Evolutionary conservation across 2,113 vertebrate genomes (phyloP).

Genomic region (Amazona guildingii): DNA sequence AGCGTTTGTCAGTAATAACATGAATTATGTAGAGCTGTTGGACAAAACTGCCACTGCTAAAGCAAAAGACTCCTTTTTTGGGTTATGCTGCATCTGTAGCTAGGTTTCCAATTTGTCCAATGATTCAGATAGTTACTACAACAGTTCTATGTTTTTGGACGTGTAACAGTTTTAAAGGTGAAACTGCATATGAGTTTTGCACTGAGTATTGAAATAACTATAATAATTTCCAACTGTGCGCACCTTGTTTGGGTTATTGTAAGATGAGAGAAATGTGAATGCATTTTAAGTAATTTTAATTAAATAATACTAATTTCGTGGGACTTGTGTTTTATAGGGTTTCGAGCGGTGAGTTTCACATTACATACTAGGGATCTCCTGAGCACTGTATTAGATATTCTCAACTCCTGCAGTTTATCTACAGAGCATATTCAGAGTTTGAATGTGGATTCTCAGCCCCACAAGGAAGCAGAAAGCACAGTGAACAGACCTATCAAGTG

Average conservation of each 20-base stretch:
- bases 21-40: neutral
- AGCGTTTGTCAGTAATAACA: neutral
- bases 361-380: conserved; percentile 86
- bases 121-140: neutral
- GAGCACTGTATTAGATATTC: conserved; percentile 88
- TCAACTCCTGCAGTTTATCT: conserved; percentile 92
- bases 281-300: neutral
- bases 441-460: conserved; percentile 44
- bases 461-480: conserved; percentile 33
- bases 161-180: neutral
- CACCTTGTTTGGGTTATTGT: neutral
- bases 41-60: neutral
- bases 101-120: neutral
- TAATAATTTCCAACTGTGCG: neutral
- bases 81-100: neutral
- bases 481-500: conserved; percentile 90
- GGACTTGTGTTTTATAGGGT: conserved; percentile 80
- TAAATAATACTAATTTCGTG: conserved; percentile 33
- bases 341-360: conserved; percentile 91
- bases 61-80: neutral
- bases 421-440: conserved; percentile 83
- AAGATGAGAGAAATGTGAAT: neutral
- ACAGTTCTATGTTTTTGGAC: neutral
- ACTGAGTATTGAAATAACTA: neutral
- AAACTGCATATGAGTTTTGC: neutral